Base-by-base conservation (phyloP, 2,797 vertebrate species). In the Rousettus madagascariensis region DNA sequence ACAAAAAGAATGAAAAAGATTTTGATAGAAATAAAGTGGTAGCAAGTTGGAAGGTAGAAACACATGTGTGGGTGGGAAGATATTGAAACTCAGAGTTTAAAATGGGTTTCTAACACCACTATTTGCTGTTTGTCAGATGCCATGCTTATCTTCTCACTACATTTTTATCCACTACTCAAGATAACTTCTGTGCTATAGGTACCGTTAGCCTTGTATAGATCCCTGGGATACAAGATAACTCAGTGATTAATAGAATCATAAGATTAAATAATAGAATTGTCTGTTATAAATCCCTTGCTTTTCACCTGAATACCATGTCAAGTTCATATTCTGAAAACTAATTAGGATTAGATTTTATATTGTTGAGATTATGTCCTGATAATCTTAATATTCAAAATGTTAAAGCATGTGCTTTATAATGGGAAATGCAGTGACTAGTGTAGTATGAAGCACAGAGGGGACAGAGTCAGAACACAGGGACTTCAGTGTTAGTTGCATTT, bases 331-430 rank as follows among this genome's bases (percentile, higher is more conserved):
- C 72, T 80, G 30, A 72, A 74, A 61, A 7, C 20, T 68, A 78
- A 30, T 68, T 61, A 72, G 16, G 53, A 55, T 30, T 36, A 61
- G 41, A 72, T 66, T 85, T 90, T 72, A n/a, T 38, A 24, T 16
- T 36, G 20, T n/a, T n/a, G 43, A 83, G 59, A 95, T 61, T 91
- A 9, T 86, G 20, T 72, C n/a, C 12, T 80, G 24, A 66, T 93
- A 91, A 79, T 77, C 8, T 41, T 33, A 51, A 43, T 72, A 92
- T 59, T 95, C 59, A 86, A 24, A 90, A 8, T 65, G 93, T 78
- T 57, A 92, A 93, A 91, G 6, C 24, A 33, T 41, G 36, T 16
- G 15, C 17, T 86, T 86, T 84, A 41, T 41, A 78, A 30, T 33
- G 2, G 38, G 16, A 28, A 92, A 57, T 69, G 30, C 63, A 65